These are phyloP conservation scores for Rhynchomys soricoides DNA, from an alignment of 2,113 vertebrate genomes.

Conservation along the genomic window DNA sequence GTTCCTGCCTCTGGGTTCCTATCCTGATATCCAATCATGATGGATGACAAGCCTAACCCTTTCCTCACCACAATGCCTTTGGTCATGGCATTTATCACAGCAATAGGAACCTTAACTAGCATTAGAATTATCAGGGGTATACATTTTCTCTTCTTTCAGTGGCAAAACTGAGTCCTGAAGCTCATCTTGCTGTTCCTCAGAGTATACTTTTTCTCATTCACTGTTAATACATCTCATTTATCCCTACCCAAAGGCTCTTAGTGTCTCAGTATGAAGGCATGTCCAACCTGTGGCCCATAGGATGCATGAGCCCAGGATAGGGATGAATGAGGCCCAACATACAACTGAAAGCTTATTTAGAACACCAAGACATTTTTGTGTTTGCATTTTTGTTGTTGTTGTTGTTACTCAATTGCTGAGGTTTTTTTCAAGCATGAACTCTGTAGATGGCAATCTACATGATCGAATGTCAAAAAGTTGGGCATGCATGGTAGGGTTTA, in stretches of 20 bases:
- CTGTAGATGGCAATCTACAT: background rate
- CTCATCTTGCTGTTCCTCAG: background rate
- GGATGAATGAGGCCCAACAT: background rate
- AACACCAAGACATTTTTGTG: background rate
- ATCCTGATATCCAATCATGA: background rate
- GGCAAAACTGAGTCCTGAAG: background rate
- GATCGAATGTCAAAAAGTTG: background rate
- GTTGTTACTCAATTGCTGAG: background rate
- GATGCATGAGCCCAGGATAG: too few species aligned
- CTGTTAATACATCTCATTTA: background rate
- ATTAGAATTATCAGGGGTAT: background rate
- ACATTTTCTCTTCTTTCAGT: background rate
- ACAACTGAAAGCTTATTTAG: background rate
- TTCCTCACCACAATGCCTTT: background rate
- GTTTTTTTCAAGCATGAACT: background rate
- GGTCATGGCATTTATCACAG: background rate
- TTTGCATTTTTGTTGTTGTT: background rate
- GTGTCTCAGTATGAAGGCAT: background rate
- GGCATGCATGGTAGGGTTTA: background rate
- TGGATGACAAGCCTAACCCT: background rate
- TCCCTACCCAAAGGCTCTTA: background rate
- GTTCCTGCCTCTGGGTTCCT: background rate
- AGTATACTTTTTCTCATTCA: background rate
- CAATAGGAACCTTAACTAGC: background rate
- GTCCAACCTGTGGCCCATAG: background rate